These are phyloP conservation scores for Aphidius colemani DNA, from an alignment of 2,888 invertebrate genomes.

Conservation along the genomic window DNA sequence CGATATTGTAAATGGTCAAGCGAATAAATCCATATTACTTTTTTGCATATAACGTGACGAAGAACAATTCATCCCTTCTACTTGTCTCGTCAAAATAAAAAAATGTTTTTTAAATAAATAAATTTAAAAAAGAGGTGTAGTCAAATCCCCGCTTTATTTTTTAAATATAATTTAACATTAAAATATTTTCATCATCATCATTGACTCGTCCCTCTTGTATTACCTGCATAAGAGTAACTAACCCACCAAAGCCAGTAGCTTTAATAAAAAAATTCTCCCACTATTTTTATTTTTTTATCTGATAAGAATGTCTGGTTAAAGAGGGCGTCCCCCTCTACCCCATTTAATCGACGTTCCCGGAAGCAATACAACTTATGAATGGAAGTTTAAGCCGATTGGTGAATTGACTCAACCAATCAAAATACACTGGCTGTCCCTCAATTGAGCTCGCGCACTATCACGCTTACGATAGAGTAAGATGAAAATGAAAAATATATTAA, in stretches of 20 bases:
- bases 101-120: background rate
- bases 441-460: slow-evolving; percentile 20
- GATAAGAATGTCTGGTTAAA: slow-evolving; percentile 22
- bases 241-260: background rate
- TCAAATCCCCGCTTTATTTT: background rate
- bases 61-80: slow-evolving; percentile 29
- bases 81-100: background rate
- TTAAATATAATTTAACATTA: background rate
- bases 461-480: slow-evolving; percentile 12
- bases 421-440: slow-evolving; percentile 42
- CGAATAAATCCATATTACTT: slow-evolving; percentile 37
- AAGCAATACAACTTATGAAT: slow-evolving; percentile 50
- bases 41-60: slow-evolving; percentile 33
- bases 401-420: slow-evolving; percentile 31
- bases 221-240: background rate
- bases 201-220: background rate
- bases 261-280: too few species aligned
- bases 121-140: slow-evolving; percentile 16
- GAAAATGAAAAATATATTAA: slow-evolving; percentile 14
- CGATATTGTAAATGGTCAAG: background rate
- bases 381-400: slow-evolving; percentile 50
- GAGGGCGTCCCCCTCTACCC: slow-evolving; percentile 20
- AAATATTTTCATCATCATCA: background rate
- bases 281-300: slow-evolving; percentile 3
- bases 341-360: slow-evolving; percentile 28